Percentiles rank a stretch among this genome's conserved stretches.
Conservation (phyloP, 2,797 vertebrate species). For the Pangasius larnaudii region DNA sequence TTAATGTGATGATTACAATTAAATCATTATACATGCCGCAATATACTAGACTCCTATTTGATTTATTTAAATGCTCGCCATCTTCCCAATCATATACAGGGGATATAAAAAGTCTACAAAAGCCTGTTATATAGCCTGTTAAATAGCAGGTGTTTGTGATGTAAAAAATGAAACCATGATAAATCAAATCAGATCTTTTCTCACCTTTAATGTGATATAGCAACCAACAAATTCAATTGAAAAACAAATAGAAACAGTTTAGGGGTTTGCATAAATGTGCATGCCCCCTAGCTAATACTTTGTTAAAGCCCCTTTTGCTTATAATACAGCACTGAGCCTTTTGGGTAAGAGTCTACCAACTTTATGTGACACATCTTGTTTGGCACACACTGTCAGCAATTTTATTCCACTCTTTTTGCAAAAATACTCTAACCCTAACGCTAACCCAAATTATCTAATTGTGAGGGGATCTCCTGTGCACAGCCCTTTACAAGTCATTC, state of each 20-base stretch:
- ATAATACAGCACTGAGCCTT: background rate
- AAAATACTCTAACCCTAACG: too few species aligned
- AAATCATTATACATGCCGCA: background rate
- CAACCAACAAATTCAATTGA: background rate
- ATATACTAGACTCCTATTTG: background rate
- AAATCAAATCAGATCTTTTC: background rate
- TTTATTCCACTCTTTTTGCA: background rate
- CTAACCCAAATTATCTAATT: background rate
- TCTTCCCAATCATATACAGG: background rate
- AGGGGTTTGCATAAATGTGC: background rate
- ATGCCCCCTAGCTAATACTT: background rate
- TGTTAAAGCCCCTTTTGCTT: background rate
- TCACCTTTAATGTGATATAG: background rate
- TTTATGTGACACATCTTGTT: background rate
- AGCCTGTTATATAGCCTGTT: too few species aligned
- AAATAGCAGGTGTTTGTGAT: background rate
- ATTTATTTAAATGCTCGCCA: background rate
- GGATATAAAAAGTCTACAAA: background rate
- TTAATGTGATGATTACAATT: background rate
- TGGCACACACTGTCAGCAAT: slow-evolving; percentile 2
- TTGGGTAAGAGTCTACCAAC: background rate
- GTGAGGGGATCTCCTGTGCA: background rate
- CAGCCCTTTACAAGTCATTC: background rate
- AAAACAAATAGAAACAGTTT: background rate
- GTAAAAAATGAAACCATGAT: background rate